These are phyloP conservation scores for Acipenser transmontanus DNA, from an alignment of 2,797 vertebrate genomes.

Conservation along the genomic window DNA sequence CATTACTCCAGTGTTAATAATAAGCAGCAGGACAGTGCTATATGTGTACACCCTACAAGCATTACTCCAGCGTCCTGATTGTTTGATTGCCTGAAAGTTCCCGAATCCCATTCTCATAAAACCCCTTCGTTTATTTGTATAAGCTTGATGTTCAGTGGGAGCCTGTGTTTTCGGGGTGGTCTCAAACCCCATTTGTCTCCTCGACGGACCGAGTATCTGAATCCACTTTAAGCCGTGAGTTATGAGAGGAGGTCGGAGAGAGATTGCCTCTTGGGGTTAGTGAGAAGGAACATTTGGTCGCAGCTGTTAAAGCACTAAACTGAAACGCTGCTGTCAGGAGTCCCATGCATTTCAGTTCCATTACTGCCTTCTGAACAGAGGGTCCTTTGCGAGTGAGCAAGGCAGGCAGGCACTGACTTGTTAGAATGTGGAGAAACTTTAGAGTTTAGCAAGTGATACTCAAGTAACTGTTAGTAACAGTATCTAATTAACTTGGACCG, in stretches of 20 bases:
- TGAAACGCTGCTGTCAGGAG: slow-evolving; percentile 43
- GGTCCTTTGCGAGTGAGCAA: no score
- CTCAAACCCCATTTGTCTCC: slow-evolving; percentile 40
- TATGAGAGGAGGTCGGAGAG: slow-evolving; percentile 4
- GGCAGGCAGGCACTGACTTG: no score
- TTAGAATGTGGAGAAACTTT: no score
- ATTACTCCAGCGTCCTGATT: slow-evolving; percentile 8
- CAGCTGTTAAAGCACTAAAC: slow-evolving; percentile 55
- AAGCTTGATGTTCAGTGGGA: slow-evolving; percentile 39
- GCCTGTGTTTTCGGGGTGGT: slow-evolving; percentile 45
- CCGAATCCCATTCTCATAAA: slow-evolving; percentile 46
- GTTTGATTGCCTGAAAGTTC: slow-evolving; percentile 44
- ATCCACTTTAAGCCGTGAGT: slow-evolving; percentile 29
- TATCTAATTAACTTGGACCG: no score
- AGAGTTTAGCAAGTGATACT: no score
- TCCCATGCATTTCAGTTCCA: no score
- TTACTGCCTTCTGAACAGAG: no score
- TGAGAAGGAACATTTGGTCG: slow-evolving; percentile 40
- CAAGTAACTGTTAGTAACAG: no score
- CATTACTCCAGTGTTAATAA: no score
- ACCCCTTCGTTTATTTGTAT: slow-evolving; percentile 59
- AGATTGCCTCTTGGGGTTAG: slow-evolving; percentile 34
- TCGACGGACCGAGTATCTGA: slow-evolving; percentile 28
- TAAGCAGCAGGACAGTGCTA: no score
- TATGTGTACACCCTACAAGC: neutral